Conservation (phyloP, 2,113 vertebrate species). For the Petrocephalus zakoni region DNA sequence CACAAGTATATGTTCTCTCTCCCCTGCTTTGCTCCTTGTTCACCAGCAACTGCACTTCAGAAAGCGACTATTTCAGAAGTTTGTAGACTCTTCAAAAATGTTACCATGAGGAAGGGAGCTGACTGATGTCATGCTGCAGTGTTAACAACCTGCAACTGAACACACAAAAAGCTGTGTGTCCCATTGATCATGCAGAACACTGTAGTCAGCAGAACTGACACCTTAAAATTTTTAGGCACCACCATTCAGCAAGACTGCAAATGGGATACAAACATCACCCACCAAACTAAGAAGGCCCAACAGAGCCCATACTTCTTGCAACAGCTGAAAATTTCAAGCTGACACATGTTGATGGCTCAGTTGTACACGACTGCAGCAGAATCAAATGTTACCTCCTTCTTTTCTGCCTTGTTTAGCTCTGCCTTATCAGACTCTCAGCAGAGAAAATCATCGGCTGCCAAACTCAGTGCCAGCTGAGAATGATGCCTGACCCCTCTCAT, state of each 20-base stretch:
- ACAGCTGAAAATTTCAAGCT: not conserved
- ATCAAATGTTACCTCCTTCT: not conserved
- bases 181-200: too few species aligned
- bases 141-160: not conserved
- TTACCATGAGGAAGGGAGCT: not conserved
- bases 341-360: not conserved
- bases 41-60: too few species aligned
- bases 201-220: too few species aligned
- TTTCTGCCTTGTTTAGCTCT: not conserved
- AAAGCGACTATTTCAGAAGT: not conserved
- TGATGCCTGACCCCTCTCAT: not conserved
- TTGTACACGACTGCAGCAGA: not conserved
- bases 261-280: not conserved
- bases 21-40: too few species aligned
- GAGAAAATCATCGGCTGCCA: not conserved
- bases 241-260: not conserved
- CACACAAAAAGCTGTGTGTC: not conserved
- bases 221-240: too few species aligned
- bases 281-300: not conserved
- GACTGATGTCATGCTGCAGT: not conserved
- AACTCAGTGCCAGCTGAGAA: not conserved
- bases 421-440: not conserved
- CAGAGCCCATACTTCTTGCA: not conserved
- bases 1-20: too few species aligned
- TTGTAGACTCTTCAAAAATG: not conserved